Base-by-base conservation (phyloP, 2,888 invertebrate genomes). In the Oeneis ivallda region DNA sequence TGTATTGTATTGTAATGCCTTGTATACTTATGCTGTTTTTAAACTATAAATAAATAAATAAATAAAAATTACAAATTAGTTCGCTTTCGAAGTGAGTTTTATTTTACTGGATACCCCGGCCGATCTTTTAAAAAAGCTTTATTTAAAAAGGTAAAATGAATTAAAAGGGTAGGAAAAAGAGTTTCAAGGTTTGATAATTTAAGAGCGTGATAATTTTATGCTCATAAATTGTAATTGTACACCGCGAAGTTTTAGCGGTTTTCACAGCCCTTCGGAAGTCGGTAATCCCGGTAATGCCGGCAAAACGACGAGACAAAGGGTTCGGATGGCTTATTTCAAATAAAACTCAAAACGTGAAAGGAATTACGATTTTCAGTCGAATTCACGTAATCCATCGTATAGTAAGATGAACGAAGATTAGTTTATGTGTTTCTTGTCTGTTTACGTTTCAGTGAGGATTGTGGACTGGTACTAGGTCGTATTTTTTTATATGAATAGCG, bases 271-370 rank as follows among this genome's bases (percentile, higher is more conserved):
- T 79, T 79, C 76, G 74, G 71, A 72, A 73, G 72, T 61, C 71
- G 60, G 79, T 88, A 89, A 89, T 87, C 87, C 85, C 66, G 66
- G 76, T 84, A 85, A 89, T 81, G 78, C 87, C 75, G 76, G 76
- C 79, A 82, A 85, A 86, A 84, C 76, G 85, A 78, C 80, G 79
- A 79, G 81, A 78, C 80, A 78, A 90, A 89, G 90, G 90, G 89
- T 87, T 87, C 82, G 70, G 79, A 81, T 78, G 81, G 83, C 86
- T 89, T 89, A 89, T 89, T 87, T 83, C 89, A 85, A 86, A 88
- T 88, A 87, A 87, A 89, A 87, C 84, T 82, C 75, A 72, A 82
- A 79, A 87, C 90, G 90, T 89, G 90, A 77, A 71, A 76, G 75
- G 89, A 85, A 89, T 89, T 72, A 75, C 75, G 74, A 79, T 79